Percentiles rank a stretch among this genome's conserved stretches.
These are phyloP conservation scores for Sinosuthora webbiana DNA, from an alignment of 2,113 vertebrate genomes.

Conservation along the genomic window DNA sequence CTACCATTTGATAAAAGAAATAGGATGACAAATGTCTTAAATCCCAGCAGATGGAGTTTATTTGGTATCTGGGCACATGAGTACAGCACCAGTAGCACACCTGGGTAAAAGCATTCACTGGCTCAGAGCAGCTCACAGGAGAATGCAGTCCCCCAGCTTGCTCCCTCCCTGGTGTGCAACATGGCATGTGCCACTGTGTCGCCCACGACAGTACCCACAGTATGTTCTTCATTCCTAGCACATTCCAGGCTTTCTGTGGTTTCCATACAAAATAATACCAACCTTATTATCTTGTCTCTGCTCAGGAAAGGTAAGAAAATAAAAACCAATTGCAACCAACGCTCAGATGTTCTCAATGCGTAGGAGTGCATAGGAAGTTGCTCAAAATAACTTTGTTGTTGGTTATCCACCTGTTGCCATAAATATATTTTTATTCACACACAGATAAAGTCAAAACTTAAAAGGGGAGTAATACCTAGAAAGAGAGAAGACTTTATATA, in stretches of 20 bases:
- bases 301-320: background rate
- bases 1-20: background rate
- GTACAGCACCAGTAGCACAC: background rate
- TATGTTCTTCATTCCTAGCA: background rate
- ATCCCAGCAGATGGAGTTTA: background rate
- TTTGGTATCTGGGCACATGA: background rate
- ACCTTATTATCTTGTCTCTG: background rate
- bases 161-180: too few species aligned
- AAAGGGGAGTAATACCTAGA: background rate
- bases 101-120: background rate
- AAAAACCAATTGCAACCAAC: background rate
- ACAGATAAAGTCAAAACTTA: background rate
- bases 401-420: background rate
- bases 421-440: background rate
- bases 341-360: background rate
- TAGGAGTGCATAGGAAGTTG: background rate
- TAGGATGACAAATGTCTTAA: background rate
- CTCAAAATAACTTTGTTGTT: background rate
- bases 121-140: background rate
- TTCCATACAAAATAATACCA: background rate
- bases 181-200: background rate
- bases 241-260: background rate
- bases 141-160: background rate
- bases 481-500: background rate
- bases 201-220: background rate